These are phyloP conservation scores for Pomatostomus ruficeps DNA, from an alignment of 2,113 vertebrate species.

Conservation along the genomic window DNA sequence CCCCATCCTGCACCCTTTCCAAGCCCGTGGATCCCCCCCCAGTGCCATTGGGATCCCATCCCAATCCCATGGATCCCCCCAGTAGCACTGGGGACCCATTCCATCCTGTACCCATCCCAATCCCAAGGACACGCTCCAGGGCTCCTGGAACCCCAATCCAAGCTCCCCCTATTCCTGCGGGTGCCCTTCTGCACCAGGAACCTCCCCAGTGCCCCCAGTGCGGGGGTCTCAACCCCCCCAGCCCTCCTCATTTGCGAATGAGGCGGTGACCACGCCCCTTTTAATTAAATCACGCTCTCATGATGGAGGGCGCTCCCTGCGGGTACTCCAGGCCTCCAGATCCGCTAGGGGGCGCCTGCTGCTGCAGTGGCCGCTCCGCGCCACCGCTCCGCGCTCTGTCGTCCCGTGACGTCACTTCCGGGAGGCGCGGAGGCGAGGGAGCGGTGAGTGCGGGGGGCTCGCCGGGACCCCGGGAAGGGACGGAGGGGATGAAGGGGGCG, in stretches of 20 bases:
- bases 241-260: accelerated
- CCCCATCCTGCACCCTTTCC: too few species aligned
- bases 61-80: too few species aligned
- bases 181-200: background rate
- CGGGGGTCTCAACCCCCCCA: too few species aligned
- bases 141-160: background rate
- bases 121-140: background rate
- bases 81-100: too few species aligned
- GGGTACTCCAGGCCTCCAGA: accelerated
- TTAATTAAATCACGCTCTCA: too few species aligned
- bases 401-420: background rate
- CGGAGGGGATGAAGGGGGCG: background rate
- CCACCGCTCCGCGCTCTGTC: background rate
- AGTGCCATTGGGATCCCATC: too few species aligned
- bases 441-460: background rate
- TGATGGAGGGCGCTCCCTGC: too few species aligned
- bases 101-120: background rate
- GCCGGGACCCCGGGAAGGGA: background rate
- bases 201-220: accelerated
- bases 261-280: accelerated
- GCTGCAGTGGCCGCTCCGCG: background rate
- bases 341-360: background rate
- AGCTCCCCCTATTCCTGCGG: too few species aligned
- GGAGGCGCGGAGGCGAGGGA: background rate
- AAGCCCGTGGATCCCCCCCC: background rate